phyloP scores from a whole-genome alignment of 2,113 vertebrate genomes.

The Herpailurus yagouaroundi region DNA sequence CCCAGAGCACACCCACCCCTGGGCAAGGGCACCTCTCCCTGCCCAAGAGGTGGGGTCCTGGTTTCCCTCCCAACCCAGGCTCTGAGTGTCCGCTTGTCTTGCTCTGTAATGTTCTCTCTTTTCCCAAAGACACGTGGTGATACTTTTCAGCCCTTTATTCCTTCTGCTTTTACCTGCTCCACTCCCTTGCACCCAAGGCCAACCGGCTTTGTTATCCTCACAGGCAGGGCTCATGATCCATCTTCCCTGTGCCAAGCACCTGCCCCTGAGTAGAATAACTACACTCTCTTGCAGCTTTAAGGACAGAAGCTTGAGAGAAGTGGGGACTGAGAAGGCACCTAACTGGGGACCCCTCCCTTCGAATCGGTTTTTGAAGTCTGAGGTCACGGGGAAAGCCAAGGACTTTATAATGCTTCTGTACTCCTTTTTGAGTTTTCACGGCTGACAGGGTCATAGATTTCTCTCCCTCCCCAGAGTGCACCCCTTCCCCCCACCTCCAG shows the following conservation, averaged over 20 bases:
- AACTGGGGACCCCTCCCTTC: background rate
- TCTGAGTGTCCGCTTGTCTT: background rate
- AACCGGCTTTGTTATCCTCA: background rate
- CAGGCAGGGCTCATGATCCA: background rate
- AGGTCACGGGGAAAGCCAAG: background rate
- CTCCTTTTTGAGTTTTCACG: background rate
- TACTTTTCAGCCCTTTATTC: background rate
- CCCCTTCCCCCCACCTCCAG: background rate
- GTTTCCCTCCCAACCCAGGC: background rate
- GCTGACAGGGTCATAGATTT: background rate
- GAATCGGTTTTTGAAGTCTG: background rate
- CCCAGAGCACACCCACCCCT: background rate
- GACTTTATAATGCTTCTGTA: background rate
- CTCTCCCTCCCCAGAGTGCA: background rate
- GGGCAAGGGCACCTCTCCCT: background rate
- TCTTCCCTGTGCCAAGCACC: background rate
- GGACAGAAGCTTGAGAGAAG: background rate
- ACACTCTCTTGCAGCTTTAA: background rate
- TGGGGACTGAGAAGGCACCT: background rate
- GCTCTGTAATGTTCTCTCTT: background rate
- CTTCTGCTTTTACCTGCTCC: background rate
- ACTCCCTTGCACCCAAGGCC: conserved; percentile 35
- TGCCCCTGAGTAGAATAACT: background rate
- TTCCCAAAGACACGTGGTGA: background rate
- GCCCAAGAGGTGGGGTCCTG: background rate